Evolutionary conservation across 2,113 vertebrate species (phyloP).

Genomic region (Zosterops pallidus): DNA sequence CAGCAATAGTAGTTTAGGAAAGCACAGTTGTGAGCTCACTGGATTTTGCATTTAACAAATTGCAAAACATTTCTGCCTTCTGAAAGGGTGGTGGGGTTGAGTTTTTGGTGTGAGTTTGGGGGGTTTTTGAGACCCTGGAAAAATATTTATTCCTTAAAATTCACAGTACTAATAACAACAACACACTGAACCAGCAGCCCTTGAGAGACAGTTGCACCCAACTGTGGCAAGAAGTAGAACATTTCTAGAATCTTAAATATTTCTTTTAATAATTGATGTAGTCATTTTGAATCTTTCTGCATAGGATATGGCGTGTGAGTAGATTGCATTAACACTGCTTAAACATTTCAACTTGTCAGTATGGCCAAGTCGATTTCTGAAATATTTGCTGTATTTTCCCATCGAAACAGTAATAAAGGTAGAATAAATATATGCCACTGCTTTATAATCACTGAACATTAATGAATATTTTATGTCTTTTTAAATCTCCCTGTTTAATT

Average conservation of each 20-base stretch:
- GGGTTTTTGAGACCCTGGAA: not conserved
- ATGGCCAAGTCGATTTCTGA: slow-evolving; percentile 85
- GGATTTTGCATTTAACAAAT: not conserved
- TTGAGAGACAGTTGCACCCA: slow-evolving; percentile 80
- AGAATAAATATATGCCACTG: slow-evolving; percentile 85
- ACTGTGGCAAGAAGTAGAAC: slow-evolving; percentile 72
- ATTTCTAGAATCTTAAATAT: slow-evolving; percentile 80
- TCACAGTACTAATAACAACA: slow-evolving; percentile 42
- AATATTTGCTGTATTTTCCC: slow-evolving; percentile 89
- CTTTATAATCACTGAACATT: slow-evolving; percentile 87
- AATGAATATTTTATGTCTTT: slow-evolving; percentile 96
- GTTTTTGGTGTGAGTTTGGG: not conserved
- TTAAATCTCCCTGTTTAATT: slow-evolving; percentile 96
- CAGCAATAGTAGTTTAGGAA: not conserved
- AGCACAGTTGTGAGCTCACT: not conserved
- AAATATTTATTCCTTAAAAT: slow-evolving; percentile 58
- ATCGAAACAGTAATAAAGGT: slow-evolving; percentile 88
- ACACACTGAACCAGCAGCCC: slow-evolving; percentile 57
- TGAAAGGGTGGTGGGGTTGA: not conserved
- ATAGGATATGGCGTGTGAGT: slow-evolving; percentile 80
- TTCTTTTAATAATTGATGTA: slow-evolving; percentile 90
- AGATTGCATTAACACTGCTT: slow-evolving; percentile 83
- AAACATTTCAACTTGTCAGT: slow-evolving; percentile 88
- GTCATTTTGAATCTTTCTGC: slow-evolving; percentile 85
- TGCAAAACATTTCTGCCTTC: slow-evolving; percentile 43